Evolutionary conservation across 2,797 vertebrate genomes (phyloP), one percentile per base, ranked within the genome.

Genomic region (Anniella stebbinsi): DNA sequence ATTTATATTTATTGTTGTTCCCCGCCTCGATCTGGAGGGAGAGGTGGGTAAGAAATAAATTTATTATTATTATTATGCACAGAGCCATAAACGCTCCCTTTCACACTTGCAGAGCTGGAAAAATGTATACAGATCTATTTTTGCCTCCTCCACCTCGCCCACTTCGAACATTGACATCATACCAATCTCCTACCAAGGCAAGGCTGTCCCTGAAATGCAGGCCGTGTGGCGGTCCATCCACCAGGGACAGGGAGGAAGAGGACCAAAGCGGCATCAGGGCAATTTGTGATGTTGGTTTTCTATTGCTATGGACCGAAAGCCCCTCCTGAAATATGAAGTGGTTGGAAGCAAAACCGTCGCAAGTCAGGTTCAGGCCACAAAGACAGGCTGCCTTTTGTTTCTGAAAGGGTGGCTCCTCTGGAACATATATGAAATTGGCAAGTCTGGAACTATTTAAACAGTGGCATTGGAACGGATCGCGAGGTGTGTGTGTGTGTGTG

Each of bases 101-200:
- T 84, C 90, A 94, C 96, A 97, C 96, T 96, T 95, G 95, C 96
- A 91, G 60, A 96, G 94, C 92, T 96, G 95, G 93, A 96, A 97
- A 97, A 97, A 97, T 96, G 97, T 96, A 96, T 96, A 94, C 94
- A 95, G 92, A 91, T 97, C 96, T 97, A 96, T 93, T 97, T 95
- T 96, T 97, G 95, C 95, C 96, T 95, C 97, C 97, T 96, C 96
- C 97, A 88, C 88, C 90, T 95, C 96, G 95, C 98, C 98, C 97
- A 98, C 98, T 92, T 76, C 54, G 93, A 95, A 95, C 97, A 99
- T 97, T 97, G 97, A 97, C 97, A 96, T 97, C 98, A 98, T 98
- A 97, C 98, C 98, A 97, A 93, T 93, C 87, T 96, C 98, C 98
- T 97, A 98, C 98, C 93, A 94, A 23, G 51, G 76, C 84, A 9